Base-by-base conservation (phyloP, 2,113 vertebrate genomes). In the Pipra filicauda region DNA sequence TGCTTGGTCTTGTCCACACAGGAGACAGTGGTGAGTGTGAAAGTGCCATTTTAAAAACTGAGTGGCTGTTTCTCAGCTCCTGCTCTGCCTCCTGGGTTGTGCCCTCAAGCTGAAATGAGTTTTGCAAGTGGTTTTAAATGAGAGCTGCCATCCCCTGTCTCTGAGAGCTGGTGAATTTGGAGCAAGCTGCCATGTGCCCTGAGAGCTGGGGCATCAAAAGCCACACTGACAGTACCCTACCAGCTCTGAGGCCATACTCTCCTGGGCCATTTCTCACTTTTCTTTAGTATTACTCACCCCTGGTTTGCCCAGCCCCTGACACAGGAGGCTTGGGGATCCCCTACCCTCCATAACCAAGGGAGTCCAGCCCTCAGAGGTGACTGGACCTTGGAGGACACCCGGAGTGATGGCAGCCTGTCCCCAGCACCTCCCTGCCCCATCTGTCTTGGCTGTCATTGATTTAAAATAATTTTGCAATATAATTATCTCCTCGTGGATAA, bases 391-490 rank as follows among this genome's bases (percentile, higher is more conserved):
- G 27, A 72, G 24, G 49, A 66, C 17, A 72, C 64, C 15, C 8
- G 2, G 57, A 71, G 65, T 77, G 67, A 80, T 8, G 15, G 59
- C 69, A 89, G 35, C 51, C 35, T 85, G 37, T 75, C 70, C 71
- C 35, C 39, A 59, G 55, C 67, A 93, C 4, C 8, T n/a, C 10
- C 9, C 8, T 13, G 2, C 33, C 39, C 66, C 44, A 76, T 93
- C 69, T 1, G 2, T 84, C 86, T 85, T 92, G 66, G 28, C 41
- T 89, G 64, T 85, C 51, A 58, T 58, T 61, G 81, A 76, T 89
- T 55, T 95, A 61, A 94, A 96, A 89, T 89, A 94, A 85, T 94
- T 95, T 91, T 75, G 57, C 87, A 49, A 91, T 87, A 55, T 54
- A 92, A 82, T 92, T 82, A 79, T 75, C 87, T 95, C 77, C 55